These are phyloP conservation scores for Listrodromus nycthemerus DNA, from an alignment of 2,888 invertebrate species.

Conservation along the genomic window DNA sequence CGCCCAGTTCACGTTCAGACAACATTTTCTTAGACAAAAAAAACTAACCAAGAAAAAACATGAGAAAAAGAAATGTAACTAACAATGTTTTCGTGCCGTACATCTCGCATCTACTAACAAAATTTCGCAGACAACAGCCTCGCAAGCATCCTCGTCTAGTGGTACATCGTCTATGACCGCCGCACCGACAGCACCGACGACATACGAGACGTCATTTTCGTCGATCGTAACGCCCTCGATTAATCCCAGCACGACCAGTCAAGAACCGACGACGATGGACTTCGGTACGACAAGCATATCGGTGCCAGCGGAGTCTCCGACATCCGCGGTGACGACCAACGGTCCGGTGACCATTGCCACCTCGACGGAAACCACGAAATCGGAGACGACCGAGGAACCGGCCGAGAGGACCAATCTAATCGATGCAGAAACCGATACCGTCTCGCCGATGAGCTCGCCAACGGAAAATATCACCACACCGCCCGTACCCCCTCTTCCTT, in stretches of 20 bases:
- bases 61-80: conserved; percentile 75
- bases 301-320: conserved; percentile 60
- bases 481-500: conserved; percentile 58
- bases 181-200: conserved; percentile 70
- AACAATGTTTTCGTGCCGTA: conserved; percentile 81
- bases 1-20: not conserved
- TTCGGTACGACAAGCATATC: conserved; percentile 61
- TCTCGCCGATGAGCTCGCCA: conserved; percentile 66
- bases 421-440: conserved; percentile 71
- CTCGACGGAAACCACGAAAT: conserved; percentile 69
- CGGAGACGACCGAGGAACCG: conserved; percentile 71
- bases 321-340: conserved; percentile 60
- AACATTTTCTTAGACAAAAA: conserved; percentile 36
- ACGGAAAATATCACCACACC: conserved; percentile 72
- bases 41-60: conserved; percentile 4
- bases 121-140: conserved; percentile 82
- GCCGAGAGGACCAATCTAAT: conserved; percentile 72
- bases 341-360: conserved; percentile 60
- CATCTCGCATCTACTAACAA: conserved; percentile 83
- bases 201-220: conserved; percentile 71
- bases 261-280: conserved; percentile 45
- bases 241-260: conserved; percentile 60
- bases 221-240: conserved; percentile 81
- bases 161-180: conserved; percentile 69
- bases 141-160: conserved; percentile 72